Conservation (phyloP, 2,797 vertebrate genomes). For the Microctenopoma steveboyesi region DNA sequence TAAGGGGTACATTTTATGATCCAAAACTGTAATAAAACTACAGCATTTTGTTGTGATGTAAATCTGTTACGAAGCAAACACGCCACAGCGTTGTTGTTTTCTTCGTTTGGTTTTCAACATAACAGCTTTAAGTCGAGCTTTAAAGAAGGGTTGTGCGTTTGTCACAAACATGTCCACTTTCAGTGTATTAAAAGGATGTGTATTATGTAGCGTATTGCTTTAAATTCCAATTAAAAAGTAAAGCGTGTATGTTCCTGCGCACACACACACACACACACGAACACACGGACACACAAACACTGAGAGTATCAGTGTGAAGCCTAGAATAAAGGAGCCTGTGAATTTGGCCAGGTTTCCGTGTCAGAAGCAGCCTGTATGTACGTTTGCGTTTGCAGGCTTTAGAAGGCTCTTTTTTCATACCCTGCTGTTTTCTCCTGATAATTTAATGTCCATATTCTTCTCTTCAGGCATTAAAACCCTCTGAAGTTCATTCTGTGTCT, state of each 20-base stretch:
- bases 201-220: constrained; percentile 64
- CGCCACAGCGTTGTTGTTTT: constrained; percentile 24
- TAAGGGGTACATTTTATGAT: constrained; percentile 17
- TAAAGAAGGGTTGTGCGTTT: constrained; percentile 28
- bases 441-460: constrained; percentile 82
- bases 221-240: constrained; percentile 74
- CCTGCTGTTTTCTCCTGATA: constrained; percentile 85
- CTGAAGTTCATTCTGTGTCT: constrained; percentile 80
- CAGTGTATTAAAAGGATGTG: constrained; percentile 46
- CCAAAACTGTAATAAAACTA: constrained; percentile 10
- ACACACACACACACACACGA: constrained; percentile 2
- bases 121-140: constrained; percentile 47
- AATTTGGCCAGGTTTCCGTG: constrained; percentile 83
- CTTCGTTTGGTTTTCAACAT: constrained; percentile 18
- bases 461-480: constrained; percentile 83
- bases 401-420: constrained; percentile 80
- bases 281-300: constrained; percentile 28
- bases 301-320: constrained; percentile 77
- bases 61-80: constrained; percentile 32
- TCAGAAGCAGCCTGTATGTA: constrained; percentile 78
- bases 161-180: constrained; percentile 55
- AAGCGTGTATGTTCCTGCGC: constrained; percentile 31
- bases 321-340: constrained; percentile 77
- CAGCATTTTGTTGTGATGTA: constrained; percentile 3
- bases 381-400: constrained; percentile 69